phyloP scores from a whole-genome alignment of 2,113 vertebrate genomes.

The Dicerorhinus sumatrensis region DNA sequence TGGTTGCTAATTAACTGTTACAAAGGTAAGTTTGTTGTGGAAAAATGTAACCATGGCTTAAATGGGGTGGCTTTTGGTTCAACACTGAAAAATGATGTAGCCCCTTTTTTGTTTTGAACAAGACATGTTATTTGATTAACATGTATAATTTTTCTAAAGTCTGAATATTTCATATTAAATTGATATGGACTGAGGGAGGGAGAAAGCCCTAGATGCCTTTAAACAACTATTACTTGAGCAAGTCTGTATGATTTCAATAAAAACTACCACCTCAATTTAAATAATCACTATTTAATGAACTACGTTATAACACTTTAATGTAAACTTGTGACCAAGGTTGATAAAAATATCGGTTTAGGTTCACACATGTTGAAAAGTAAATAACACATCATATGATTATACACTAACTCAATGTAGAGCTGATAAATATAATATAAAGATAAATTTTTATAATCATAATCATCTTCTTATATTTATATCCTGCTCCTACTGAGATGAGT shows the following conservation, averaged over 20 bases:
- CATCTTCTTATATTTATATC: constrained; percentile 83
- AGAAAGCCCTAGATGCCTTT: background rate
- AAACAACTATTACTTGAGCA: constrained; percentile 25
- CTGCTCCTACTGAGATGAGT: constrained; percentile 83
- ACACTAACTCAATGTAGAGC: constrained; percentile 9
- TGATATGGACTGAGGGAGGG: background rate
- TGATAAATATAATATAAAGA: constrained; percentile 60
- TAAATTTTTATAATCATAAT: constrained; percentile 78
- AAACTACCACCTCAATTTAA: background rate
- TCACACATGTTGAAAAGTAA: constrained; percentile 40
- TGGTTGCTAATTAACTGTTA: constrained; percentile 81
- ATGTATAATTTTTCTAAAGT: constrained; percentile 50
- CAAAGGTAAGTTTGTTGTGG: constrained; percentile 69
- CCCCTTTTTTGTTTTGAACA: constrained; percentile 45
- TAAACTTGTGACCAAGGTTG: constrained; percentile 16
- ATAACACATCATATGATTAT: constrained; percentile 27
- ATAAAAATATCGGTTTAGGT: constrained; percentile 11
- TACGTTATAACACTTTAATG: constrained; percentile 39
- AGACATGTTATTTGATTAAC: background rate
- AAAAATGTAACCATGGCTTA: constrained; percentile 75
- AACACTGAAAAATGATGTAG: constrained; percentile 68
- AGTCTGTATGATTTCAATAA: background rate
- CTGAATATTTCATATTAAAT: background rate
- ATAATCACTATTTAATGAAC: constrained; percentile 49
- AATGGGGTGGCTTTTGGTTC: constrained; percentile 59